These are phyloP conservation scores for Drosophila differens DNA, from an alignment of 2,888 invertebrate species.

Conservation along the genomic window DNA sequence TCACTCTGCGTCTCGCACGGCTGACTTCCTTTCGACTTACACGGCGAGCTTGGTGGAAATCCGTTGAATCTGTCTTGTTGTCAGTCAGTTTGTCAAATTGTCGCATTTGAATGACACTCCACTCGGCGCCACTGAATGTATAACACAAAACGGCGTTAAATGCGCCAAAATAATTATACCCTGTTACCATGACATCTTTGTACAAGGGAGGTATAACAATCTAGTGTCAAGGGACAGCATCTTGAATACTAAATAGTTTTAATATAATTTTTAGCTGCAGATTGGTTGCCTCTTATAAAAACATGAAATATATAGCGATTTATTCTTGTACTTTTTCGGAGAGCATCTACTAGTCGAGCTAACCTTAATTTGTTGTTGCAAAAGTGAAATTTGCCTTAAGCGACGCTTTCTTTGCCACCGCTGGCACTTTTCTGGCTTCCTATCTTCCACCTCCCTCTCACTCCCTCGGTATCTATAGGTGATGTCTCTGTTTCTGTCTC, in stretches of 20 bases:
- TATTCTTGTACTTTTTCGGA: not conserved
- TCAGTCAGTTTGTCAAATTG: slow-evolving; percentile 53
- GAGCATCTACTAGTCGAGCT: slow-evolving; percentile 8
- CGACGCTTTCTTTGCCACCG: slow-evolving; percentile 48
- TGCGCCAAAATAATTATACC: slow-evolving; percentile 30
- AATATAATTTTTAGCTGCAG: not conserved
- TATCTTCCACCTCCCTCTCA: slow-evolving; percentile 9
- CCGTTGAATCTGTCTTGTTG: slow-evolving; percentile 29
- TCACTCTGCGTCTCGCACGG: slow-evolving; percentile 58
- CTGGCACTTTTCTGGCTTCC: slow-evolving; percentile 73
- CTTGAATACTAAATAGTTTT: not conserved
- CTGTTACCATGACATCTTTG: not conserved
- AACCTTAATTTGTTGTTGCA: slow-evolving; percentile 11
- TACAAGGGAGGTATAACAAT: not conserved
- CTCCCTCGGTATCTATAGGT: not conserved
- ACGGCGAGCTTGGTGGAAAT: slow-evolving; percentile 34
- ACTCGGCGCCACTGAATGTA: slow-evolving; percentile 28
- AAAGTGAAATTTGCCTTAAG: slow-evolving; percentile 76
- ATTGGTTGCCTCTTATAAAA: not conserved
- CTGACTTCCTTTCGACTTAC: slow-evolving; percentile 42
- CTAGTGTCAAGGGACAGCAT: not conserved
- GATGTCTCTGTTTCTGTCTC: not conserved
- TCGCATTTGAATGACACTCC: slow-evolving; percentile 55
- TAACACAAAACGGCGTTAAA: slow-evolving; percentile 39
- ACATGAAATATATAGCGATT: not conserved